These are phyloP conservation scores for Chromobotia macracanthus DNA, from an alignment of 2,797 vertebrate genomes.

Conservation along the genomic window DNA sequence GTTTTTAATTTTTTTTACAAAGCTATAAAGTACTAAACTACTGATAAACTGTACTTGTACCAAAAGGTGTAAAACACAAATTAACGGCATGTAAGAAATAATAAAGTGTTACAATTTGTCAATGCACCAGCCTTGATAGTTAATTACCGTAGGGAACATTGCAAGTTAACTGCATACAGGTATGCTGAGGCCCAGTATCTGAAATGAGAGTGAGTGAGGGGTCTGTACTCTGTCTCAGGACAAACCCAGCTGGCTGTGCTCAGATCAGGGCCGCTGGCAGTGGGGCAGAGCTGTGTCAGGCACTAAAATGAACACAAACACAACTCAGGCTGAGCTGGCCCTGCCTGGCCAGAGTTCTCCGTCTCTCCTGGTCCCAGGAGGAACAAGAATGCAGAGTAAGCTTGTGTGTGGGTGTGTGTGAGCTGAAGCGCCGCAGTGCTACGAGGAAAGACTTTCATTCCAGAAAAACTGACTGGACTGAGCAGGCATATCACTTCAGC, in stretches of 20 bases:
- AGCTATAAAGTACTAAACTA: no score
- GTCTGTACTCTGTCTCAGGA: not conserved
- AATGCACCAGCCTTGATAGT: no score
- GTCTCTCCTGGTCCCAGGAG: slow-evolving; percentile 52
- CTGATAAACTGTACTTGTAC: not conserved
- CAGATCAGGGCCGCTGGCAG: slow-evolving; percentile 23
- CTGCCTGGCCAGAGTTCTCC: slow-evolving; percentile 31
- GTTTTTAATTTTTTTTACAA: no score
- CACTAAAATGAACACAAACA: slow-evolving; percentile 38
- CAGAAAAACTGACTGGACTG: slow-evolving; percentile 64
- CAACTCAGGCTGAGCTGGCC: not conserved
- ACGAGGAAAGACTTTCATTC: slow-evolving; percentile 65
- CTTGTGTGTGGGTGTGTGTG: slow-evolving; percentile 38
- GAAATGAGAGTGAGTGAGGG: slow-evolving; percentile 17
- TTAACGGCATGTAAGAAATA: no score
- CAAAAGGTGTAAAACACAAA: no score
- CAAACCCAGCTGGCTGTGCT: slow-evolving; percentile 30
- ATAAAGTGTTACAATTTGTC: no score
- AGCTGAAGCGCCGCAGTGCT: slow-evolving; percentile 74
- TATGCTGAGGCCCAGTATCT: slow-evolving; percentile 20
- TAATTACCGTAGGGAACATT: no score
- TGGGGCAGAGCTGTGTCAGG: slow-evolving; percentile 36
- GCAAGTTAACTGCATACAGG: no score
- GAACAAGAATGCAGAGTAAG: slow-evolving; percentile 58
- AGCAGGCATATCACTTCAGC: slow-evolving; percentile 37